phyloP scores from a whole-genome alignment of 2,888 invertebrate genomes.

The Pachydiplax longipennis region DNA sequence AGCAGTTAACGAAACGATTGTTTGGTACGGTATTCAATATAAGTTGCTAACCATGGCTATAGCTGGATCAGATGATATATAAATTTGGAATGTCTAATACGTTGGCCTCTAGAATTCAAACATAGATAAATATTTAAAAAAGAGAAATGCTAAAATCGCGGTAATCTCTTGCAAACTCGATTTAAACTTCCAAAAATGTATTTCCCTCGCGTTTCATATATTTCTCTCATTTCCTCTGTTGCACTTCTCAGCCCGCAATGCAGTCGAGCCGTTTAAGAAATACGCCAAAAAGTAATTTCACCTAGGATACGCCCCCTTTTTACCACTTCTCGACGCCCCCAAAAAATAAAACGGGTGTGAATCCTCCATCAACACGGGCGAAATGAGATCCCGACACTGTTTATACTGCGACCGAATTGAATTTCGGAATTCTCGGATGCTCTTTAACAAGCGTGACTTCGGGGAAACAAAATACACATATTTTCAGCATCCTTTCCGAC shows the following conservation, averaged over 20 bases:
- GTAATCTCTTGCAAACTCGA: no score
- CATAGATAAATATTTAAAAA: neutral
- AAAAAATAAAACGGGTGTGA: neutral
- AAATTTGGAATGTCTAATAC: no score
- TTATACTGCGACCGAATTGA: neutral
- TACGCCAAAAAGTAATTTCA: neutral
- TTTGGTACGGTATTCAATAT: no score
- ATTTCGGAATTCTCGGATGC: neutral
- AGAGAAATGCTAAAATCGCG: no score
- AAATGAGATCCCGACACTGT: neutral
- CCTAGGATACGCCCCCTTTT: neutral
- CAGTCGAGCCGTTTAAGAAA: neutral
- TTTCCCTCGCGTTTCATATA: neutral
- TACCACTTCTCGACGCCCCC: neutral
- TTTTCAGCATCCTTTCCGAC: conserved; percentile 24
- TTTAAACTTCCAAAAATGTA: neutral
- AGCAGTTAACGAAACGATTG: no score
- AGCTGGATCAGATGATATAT: no score
- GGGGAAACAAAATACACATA: neutral
- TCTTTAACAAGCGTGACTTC: neutral
- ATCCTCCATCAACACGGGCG: neutral
- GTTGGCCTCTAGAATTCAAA: no score
- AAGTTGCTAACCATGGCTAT: no score
- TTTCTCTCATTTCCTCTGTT: neutral
- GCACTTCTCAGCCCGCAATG: neutral